These are phyloP conservation scores for Himantopus leucocephalus DNA, from an alignment of 2,113 vertebrate genomes.

Conservation along the genomic window DNA sequence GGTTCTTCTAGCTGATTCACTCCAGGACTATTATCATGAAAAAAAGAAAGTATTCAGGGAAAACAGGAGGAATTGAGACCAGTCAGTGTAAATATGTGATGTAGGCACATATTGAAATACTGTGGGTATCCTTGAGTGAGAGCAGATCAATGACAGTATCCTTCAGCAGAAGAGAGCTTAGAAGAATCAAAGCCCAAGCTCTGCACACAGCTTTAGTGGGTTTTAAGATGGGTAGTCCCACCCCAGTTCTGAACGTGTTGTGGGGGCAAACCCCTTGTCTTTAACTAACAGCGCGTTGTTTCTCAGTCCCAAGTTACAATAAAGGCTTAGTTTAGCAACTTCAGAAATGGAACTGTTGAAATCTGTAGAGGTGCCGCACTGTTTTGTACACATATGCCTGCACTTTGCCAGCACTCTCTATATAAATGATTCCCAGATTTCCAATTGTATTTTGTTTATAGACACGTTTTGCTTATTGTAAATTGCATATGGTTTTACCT, in stretches of 20 bases:
- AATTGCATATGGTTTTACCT: conserved; percentile 68
- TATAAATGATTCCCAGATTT: conserved; percentile 72
- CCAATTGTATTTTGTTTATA: conserved; percentile 70
- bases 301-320: background rate
- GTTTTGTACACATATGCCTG: conserved; percentile 50
- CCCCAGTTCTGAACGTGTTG: background rate
- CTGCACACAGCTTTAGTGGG: background rate
- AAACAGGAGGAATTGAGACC: background rate
- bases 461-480: conserved; percentile 64
- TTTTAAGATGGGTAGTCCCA: background rate
- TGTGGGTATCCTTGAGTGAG: background rate
- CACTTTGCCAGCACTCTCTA: conserved; percentile 54
- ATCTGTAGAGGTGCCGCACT: conserved; percentile 53
- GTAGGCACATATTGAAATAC: background rate
- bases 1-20: background rate
- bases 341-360: conserved; percentile 6
- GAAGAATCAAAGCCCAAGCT: background rate
- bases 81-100: background rate
- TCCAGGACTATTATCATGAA: background rate
- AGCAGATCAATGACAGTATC: background rate
- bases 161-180: background rate
- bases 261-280: background rate
- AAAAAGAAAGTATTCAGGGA: background rate
- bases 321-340: background rate
- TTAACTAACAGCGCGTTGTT: background rate